Conservation (phyloP, 2,113 vertebrate genomes). For the Coturnix japonica region DNA sequence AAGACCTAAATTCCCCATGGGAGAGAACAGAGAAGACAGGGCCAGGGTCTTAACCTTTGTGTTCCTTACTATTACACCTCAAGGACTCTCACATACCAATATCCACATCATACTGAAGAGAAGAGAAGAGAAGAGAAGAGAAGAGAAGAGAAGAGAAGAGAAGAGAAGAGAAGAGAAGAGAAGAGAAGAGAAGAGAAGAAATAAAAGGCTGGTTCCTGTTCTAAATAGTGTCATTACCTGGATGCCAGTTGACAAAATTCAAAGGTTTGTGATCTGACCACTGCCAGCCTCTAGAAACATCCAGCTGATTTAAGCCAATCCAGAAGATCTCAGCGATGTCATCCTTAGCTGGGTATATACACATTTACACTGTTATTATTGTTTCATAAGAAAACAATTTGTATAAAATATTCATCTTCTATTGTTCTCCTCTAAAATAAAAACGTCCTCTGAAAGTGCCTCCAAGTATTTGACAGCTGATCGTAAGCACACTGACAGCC, state of each 20-base stretch:
- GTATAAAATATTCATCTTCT: not conserved
- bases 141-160: too few relatives aligned
- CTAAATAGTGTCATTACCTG: conserved; percentile 75
- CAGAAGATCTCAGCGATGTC: conserved; percentile 84
- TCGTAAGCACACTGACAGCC: not conserved
- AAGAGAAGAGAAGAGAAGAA: not conserved
- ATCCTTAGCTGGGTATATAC: conserved; percentile 67
- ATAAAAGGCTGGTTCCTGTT: not conserved
- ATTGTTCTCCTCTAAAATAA: not conserved
- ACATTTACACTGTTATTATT: not conserved
- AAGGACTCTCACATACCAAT: not conserved
- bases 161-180: too few relatives aligned
- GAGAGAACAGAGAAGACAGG: accelerated
- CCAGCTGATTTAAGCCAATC: conserved; percentile 94
- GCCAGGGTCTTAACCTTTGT: not conserved
- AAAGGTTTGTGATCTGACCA: conserved; percentile 93
- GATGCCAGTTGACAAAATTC: conserved; percentile 85
- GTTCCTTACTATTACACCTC: not conserved
- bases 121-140: too few relatives aligned
- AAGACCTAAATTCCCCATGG: not conserved
- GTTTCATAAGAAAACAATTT: not conserved
- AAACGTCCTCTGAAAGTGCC: not conserved
- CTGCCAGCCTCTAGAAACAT: conserved; percentile 90
- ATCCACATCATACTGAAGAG: not conserved
- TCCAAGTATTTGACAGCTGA: not conserved